phyloP scores from a whole-genome alignment of 2,888 invertebrate species.

The Xylota segnis region DNA sequence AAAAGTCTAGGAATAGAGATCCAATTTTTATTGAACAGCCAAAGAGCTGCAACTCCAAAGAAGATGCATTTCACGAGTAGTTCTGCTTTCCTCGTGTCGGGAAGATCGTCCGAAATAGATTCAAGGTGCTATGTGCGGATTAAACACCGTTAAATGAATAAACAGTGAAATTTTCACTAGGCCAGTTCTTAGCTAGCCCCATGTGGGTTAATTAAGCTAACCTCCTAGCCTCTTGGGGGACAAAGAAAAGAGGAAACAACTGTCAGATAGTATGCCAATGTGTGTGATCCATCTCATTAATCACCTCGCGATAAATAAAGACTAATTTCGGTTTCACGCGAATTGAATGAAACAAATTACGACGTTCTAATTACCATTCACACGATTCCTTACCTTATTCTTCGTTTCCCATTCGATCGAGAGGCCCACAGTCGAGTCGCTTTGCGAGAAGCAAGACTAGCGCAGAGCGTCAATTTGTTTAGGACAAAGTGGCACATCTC shows the following conservation, averaged over 20 bases:
- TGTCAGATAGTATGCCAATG: neutral
- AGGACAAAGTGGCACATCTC: constrained; percentile 74
- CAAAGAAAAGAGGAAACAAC: neutral
- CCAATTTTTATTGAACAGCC: no score
- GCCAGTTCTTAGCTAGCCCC: neutral
- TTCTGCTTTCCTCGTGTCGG: no score
- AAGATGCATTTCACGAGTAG: no score
- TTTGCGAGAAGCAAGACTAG: neutral
- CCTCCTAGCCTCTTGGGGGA: neutral
- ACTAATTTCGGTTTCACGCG: constrained; percentile 62
- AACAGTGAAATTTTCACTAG: neutral
- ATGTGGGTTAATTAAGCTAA: constrained; percentile 31
- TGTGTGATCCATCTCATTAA: constrained; percentile 56
- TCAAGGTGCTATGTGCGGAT: no score
- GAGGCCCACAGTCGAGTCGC: constrained; percentile 8
- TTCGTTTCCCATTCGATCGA: neutral
- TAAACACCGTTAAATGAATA: no score
- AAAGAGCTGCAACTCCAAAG: no score
- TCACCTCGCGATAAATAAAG: constrained; percentile 47
- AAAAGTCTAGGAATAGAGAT: no score
- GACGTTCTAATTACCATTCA: constrained; percentile 55
- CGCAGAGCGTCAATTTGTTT: constrained; percentile 53
- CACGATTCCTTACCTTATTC: constrained; percentile 45
- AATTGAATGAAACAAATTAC: constrained; percentile 54
- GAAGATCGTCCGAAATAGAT: no score